Base-by-base conservation (phyloP, 2,888 invertebrate genomes). In the Diarsia brunnea region DNA sequence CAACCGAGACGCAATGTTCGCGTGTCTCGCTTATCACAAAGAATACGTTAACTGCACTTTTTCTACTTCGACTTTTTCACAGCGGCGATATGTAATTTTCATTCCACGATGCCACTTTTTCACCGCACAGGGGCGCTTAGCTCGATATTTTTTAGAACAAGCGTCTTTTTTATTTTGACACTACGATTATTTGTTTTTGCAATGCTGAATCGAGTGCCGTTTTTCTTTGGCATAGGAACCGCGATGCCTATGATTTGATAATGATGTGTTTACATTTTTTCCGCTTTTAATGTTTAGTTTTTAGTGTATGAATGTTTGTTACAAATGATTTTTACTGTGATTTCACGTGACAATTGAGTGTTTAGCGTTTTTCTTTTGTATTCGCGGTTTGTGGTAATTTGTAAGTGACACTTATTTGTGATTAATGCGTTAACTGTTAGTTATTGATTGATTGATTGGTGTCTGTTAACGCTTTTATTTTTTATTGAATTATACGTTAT, bases 101-200 rank as follows among this genome's bases (percentile, higher is more conserved):
- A 94, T 95, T 93, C 92, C 89, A 83, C 88, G 84, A 87, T 86
- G 79, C 88, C 83, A 87, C 89, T 95, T 94, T 94, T 95, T 95
- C 93, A 92, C 88, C 78, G 76, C 78, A 73, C 95, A 95, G 94
- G 93, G 94, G 93, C 91, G 93, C 91, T 82, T 84, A 91, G 92
- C 93, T 85, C 75, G 60, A 24, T 66, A 74, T 86, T 89, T 92
- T 93, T 93, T 90, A 75, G 75, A 73, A 80, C 66, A 51, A 16
- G 73, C 67, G 63, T 31, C 75, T 86, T 88, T 87, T 88, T 87
- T 86, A 86, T 86, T 88, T 88, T 87, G 85, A 79, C 88, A 88
- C 80, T 81, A 73, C 81, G 81, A 79, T 86, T 69, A 73, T 79
- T 85, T 87, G 84, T 91, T 88, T 85, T 87, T 88, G 84, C 80